Evolutionary conservation across 2,113 vertebrate species (phyloP).

Genomic region (Martes martes): DNA sequence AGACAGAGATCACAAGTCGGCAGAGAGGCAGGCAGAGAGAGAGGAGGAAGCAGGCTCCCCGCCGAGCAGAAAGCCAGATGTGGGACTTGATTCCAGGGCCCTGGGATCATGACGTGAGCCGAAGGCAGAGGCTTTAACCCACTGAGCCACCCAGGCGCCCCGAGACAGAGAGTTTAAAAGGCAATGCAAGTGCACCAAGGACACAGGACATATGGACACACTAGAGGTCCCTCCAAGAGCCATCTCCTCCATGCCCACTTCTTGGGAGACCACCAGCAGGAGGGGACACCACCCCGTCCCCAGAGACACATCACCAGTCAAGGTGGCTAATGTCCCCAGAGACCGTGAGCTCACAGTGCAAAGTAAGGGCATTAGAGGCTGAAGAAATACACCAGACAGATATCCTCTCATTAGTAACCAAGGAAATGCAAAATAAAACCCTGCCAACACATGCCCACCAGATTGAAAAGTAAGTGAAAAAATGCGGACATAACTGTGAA

Average conservation of each 20-base stretch:
- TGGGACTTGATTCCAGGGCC: no score
- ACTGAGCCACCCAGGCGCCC: no score
- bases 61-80: no score
- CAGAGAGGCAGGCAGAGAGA: no score
- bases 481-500: background rate
- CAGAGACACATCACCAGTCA: background rate
- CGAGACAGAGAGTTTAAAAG: background rate
- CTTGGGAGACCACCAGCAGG: background rate
- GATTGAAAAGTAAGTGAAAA: background rate
- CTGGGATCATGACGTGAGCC: no score
- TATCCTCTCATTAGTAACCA: background rate
- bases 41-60: no score
- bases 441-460: fast-evolving
- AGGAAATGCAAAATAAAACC: background rate
- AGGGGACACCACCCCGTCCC: background rate
- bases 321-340: background rate
- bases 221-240: background rate
- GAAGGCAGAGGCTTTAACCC: no score
- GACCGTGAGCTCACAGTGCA: background rate
- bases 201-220: background rate
- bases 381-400: background rate
- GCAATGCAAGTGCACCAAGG: no score
- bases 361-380: background rate
- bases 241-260: background rate
- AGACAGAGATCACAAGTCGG: no score